These are phyloP conservation scores for Hippoglossus hippoglossus DNA, from an alignment of 2,797 vertebrate genomes.

Conservation along the genomic window DNA sequence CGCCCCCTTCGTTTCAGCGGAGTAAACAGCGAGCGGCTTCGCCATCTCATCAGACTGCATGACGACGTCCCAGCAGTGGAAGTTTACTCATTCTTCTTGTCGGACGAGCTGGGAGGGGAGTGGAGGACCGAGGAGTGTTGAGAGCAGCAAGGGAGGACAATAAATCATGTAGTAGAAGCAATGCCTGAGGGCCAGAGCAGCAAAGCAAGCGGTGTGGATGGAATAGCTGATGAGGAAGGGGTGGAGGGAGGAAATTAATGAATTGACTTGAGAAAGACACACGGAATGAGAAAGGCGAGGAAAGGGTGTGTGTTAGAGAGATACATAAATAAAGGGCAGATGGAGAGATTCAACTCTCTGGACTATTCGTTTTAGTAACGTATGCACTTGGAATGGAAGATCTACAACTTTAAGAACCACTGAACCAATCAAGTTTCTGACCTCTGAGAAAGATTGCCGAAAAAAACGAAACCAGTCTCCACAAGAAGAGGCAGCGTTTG, in stretches of 20 bases:
- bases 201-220: conserved; percentile 37
- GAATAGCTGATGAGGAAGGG: conserved; percentile 48
- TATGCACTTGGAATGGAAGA: too few species aligned
- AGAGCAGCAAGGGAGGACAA: conserved; percentile 49
- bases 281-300: conserved; percentile 1
- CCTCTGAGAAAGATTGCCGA: background rate
- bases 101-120: conserved; percentile 21
- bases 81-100: conserved; percentile 43
- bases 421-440: background rate
- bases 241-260: conserved; percentile 13
- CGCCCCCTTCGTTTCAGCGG: conserved; percentile 18
- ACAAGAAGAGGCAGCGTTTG: too few species aligned
- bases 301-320: conserved; percentile 16
- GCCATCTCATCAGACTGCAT: conserved; percentile 27
- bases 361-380: too few species aligned
- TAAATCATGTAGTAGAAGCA: conserved; percentile 67
- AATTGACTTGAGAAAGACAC: conserved; percentile 13
- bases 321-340: conserved; percentile 21
- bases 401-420: too few species aligned
- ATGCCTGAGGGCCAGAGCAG: conserved; percentile 49
- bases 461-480: background rate
- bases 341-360: too few species aligned
- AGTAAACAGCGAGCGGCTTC: conserved; percentile 23
- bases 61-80: conserved; percentile 42
- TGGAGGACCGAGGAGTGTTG: conserved; percentile 27